phyloP scores from a whole-genome alignment of 2,113 vertebrate genomes.

The Hiodon alosoides region DNA sequence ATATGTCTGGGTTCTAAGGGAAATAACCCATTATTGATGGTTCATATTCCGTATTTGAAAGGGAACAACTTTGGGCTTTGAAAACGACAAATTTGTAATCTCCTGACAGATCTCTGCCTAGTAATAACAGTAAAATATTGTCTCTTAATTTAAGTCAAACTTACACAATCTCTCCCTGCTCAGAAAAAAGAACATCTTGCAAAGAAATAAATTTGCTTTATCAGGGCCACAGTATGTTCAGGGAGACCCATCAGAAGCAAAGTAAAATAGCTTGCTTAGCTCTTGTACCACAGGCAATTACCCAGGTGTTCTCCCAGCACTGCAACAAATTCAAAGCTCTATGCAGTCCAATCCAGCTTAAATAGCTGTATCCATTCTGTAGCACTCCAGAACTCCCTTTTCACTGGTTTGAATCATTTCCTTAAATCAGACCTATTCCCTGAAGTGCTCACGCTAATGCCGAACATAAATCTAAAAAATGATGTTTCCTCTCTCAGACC shows the following conservation, averaged over 20 bases:
- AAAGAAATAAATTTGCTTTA: neutral
- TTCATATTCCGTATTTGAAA: too few species aligned
- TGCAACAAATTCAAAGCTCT: conserved; percentile 3
- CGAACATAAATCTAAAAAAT: too few species aligned
- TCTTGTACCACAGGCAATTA: neutral
- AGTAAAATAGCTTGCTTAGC: neutral
- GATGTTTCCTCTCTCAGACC: too few species aligned
- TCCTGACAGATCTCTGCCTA: neutral
- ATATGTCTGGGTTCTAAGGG: too few species aligned
- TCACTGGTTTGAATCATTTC: neutral
- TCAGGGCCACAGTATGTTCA: neutral
- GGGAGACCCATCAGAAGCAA: neutral
- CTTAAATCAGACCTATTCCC: too few species aligned
- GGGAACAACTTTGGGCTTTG: neutral
- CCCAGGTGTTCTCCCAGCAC: conserved; percentile 1
- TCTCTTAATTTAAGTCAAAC: neutral
- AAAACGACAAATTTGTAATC: conserved; percentile 2
- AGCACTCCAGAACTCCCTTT: neutral
- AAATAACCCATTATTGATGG: too few species aligned
- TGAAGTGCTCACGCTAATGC: too few species aligned
- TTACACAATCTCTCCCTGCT: neutral
- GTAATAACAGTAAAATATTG: neutral
- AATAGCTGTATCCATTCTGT: neutral
- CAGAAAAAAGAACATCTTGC: neutral
- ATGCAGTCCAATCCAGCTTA: neutral